A percentile compares a stretch with the other conserved stretches of the same genome.
Evolutionary conservation across 2,888 invertebrate species (phyloP).

Genomic region (Tipula confusa): DNA sequence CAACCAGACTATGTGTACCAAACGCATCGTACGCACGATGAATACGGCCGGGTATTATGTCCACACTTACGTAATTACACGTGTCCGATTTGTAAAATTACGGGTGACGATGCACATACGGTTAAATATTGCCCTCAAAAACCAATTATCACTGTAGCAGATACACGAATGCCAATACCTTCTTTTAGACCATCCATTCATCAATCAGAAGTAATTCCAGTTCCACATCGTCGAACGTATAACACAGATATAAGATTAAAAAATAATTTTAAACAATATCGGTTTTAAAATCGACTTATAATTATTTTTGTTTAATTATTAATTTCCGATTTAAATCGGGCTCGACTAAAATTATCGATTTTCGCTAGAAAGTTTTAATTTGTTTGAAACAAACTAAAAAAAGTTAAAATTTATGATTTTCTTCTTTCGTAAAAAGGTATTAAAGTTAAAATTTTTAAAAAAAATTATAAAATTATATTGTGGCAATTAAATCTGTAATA

Average conservation of each 20-base stretch:
- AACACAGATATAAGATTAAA: neutral
- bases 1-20: slow-evolving; percentile 61
- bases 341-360: too few species aligned
- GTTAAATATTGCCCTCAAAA: slow-evolving; percentile 69
- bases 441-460: too few species aligned
- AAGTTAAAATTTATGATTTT: too few species aligned
- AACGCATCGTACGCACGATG: slow-evolving; percentile 62
- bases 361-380: too few species aligned
- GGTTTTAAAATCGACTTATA: neutral
- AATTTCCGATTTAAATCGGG: neutral
- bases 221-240: neutral
- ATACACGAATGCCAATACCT: slow-evolving; percentile 37
- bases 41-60: slow-evolving; percentile 59
- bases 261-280: neutral
- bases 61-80: slow-evolving; percentile 67
- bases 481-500: too few species aligned
- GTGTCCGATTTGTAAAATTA: slow-evolving; percentile 66
- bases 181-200: neutral
- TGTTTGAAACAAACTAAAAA: too few species aligned
- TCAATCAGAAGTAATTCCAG: neutral
- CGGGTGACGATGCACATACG: slow-evolving; percentile 70
- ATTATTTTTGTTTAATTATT: neutral
- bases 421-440: too few species aligned
- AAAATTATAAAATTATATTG: too few species aligned
- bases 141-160: slow-evolving; percentile 48